Evolutionary conservation across 2,797 vertebrate genomes (phyloP).

Genomic region (Tapera naevia): DNA sequence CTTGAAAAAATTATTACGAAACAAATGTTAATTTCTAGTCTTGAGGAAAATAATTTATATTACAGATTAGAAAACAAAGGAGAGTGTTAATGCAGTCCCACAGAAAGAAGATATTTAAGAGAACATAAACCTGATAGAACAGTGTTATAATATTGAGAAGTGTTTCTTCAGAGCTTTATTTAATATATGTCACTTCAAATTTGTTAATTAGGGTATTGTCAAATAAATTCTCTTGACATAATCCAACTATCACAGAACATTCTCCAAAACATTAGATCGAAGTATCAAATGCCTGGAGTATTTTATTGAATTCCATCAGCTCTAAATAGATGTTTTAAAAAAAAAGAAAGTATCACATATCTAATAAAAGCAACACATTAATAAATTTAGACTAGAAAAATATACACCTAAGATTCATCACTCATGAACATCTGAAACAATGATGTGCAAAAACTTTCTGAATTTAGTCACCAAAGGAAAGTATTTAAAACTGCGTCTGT

Average conservation of each 20-base stretch:
- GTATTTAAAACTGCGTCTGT: slow-evolving; percentile 6
- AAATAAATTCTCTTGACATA: not conserved
- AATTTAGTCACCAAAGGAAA: not conserved
- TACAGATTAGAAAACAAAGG: not conserved
- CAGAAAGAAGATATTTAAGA: not conserved
- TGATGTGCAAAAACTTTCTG: not conserved
- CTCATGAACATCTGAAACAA: not conserved
- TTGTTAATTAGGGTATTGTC: not conserved
- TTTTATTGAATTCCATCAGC: not conserved
- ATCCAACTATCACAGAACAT: not conserved
- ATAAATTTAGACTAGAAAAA: not conserved
- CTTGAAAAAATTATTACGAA: not conserved
- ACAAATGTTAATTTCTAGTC: not conserved
- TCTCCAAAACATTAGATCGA: not conserved
- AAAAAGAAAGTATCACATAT: not conserved
- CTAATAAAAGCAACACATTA: not conserved
- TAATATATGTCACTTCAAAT: not conserved
- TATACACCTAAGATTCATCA: not conserved
- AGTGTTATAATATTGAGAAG: not conserved
- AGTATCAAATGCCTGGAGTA: not conserved
- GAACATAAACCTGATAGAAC: not conserved
- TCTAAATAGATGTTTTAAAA: not conserved
- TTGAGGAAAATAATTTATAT: not conserved
- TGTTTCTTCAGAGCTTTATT: not conserved
- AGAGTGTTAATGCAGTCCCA: not conserved